Evolutionary conservation across 2,797 vertebrate species (phyloP).

Genomic region (Mormyrus hasselquistii): DNA sequence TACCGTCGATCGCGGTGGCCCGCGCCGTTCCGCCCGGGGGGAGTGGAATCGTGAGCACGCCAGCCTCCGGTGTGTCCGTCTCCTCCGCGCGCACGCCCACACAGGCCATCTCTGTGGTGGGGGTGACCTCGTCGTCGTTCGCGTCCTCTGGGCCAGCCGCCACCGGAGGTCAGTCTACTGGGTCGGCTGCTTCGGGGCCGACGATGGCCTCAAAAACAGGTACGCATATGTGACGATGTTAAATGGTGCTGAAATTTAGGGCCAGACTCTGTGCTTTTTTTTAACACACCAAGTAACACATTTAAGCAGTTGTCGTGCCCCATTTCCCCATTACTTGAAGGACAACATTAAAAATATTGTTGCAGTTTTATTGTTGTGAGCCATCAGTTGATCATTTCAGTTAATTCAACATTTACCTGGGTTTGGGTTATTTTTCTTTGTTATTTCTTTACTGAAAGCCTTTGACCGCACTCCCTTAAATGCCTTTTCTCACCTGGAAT

Average conservation of each 20-base stretch:
- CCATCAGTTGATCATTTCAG: background rate
- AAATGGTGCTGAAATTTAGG: background rate
- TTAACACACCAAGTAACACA: background rate
- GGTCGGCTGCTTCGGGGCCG: background rate
- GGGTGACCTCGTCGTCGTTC: background rate
- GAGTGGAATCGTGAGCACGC: background rate
- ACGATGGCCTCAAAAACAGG: slow-evolving; percentile 21
- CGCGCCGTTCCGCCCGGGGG: slow-evolving; percentile 18
- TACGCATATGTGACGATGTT: background rate
- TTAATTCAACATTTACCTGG: background rate
- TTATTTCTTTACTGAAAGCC: background rate
- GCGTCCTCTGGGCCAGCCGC: slow-evolving; percentile 1
- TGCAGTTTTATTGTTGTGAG: background rate
- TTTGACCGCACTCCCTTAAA: background rate
- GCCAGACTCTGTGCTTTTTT: background rate
- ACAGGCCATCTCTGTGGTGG: slow-evolving; percentile 7
- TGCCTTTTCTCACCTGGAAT: background rate
- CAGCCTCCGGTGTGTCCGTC: slow-evolving; percentile 15
- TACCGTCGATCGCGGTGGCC: background rate
- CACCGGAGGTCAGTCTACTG: slow-evolving; percentile 14
- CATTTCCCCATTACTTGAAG: background rate
- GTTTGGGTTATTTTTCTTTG: background rate
- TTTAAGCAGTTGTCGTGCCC: background rate
- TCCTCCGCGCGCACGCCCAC: slow-evolving; percentile 5
- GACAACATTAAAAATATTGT: background rate